These are phyloP conservation scores for Mya arenaria DNA, from an alignment of 1,140 invertebrate genomes.

Conservation along the genomic window DNA sequence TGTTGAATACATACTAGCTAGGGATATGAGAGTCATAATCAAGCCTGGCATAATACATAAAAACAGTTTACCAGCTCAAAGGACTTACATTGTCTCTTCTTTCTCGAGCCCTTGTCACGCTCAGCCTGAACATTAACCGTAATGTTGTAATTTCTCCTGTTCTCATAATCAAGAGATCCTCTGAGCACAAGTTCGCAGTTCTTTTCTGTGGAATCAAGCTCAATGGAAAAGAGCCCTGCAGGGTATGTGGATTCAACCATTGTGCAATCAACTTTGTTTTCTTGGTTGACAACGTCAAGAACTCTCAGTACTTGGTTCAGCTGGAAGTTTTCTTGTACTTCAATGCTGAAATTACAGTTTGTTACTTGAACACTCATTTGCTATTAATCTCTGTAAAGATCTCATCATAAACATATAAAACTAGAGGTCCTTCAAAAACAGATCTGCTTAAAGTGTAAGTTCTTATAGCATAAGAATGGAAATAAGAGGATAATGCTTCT, in stretches of 20 bases:
- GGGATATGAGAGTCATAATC: too few species aligned
- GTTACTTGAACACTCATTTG: background rate
- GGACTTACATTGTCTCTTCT: too few species aligned
- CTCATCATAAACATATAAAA: background rate
- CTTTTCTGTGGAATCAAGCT: slow-evolving; percentile 9
- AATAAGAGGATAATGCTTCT: too few species aligned
- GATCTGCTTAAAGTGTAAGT: too few species aligned
- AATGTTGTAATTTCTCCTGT: background rate
- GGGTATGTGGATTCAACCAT: slow-evolving; percentile 25
- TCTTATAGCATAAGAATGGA: too few species aligned
- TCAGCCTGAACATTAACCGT: background rate
- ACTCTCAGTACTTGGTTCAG: background rate
- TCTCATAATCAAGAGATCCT: slow-evolving; percentile 35
- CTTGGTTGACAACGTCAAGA: slow-evolving; percentile 48
- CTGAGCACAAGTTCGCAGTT: slow-evolving; percentile 31
- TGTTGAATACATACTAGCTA: too few species aligned
- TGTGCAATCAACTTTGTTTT: slow-evolving; percentile 1
- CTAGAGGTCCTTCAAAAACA: too few species aligned
- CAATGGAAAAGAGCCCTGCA: slow-evolving; percentile 23
- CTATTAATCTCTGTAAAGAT: background rate
- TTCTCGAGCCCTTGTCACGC: too few species aligned
- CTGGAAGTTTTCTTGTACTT: background rate
- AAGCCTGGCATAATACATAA: too few species aligned
- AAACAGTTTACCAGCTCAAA: too few species aligned
- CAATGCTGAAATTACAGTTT: slow-evolving; percentile 20